These are phyloP conservation scores for Acronicta aceris DNA, from an alignment of 2,888 invertebrate genomes.

Conservation along the genomic window DNA sequence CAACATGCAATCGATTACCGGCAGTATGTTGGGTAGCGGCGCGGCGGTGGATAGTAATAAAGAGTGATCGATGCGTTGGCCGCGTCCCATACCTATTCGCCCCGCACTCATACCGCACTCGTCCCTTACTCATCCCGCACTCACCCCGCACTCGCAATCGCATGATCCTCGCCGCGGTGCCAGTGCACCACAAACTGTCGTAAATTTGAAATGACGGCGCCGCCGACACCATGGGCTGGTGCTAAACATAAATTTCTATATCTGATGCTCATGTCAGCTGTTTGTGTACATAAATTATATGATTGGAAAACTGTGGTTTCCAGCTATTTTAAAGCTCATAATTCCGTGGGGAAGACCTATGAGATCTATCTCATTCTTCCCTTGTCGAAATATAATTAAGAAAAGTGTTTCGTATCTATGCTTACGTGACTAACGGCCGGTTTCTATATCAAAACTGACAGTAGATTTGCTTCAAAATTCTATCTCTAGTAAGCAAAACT, in stretches of 20 bases:
- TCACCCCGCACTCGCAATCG: slow-evolving; percentile 1
- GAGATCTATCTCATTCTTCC: background rate
- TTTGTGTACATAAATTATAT: slow-evolving; percentile 21
- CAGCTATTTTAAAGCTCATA: background rate
- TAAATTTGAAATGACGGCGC: slow-evolving; percentile 69
- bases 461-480: too few species aligned
- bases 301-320: background rate
- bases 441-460: too few species aligned
- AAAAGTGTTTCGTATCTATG: too few species aligned
- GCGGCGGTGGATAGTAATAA: slow-evolving; percentile 49
- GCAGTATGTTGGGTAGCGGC: slow-evolving; percentile 42
- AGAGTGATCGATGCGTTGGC: slow-evolving; percentile 59
- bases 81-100: slow-evolving; percentile 13
- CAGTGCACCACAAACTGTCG: slow-evolving; percentile 54
- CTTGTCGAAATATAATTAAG: too few species aligned
- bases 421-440: too few species aligned
- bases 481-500: too few species aligned
- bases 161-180: slow-evolving; percentile 5
- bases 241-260: slow-evolving; percentile 64
- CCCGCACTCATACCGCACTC: slow-evolving; percentile 2
- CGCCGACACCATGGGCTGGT: slow-evolving; percentile 57
- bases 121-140: slow-evolving; percentile 5
- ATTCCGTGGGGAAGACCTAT: background rate
- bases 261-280: slow-evolving; percentile 57
- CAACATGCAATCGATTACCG: slow-evolving; percentile 48